A percentile compares a stretch with the other conserved stretches of the same genome.
These are phyloP conservation scores for Tupaia tana DNA, from an alignment of 2,113 vertebrate species.

Conservation along the genomic window DNA sequence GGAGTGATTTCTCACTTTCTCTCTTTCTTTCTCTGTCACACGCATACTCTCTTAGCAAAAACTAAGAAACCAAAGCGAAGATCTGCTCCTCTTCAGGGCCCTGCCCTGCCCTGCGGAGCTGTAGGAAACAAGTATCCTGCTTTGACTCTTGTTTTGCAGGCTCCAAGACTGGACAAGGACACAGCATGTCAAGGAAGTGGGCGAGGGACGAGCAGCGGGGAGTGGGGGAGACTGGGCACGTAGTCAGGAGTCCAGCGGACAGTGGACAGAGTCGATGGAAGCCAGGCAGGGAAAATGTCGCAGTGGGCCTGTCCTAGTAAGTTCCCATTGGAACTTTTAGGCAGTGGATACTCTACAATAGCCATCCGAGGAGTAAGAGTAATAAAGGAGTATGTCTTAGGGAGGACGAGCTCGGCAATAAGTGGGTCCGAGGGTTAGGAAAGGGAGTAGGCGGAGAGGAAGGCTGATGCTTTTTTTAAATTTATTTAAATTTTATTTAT, in stretches of 20 bases:
- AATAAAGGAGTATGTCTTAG: not conserved
- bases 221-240: not conserved
- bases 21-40: too few species aligned
- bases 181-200: not conserved
- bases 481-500: too few species aligned
- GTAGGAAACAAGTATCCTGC: slow-evolving; percentile 17
- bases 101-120: slow-evolving; percentile 27
- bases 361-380: not conserved
- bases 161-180: not conserved
- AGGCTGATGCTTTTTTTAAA: not conserved
- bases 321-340: slow-evolving; percentile 20
- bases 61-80: too few species aligned
- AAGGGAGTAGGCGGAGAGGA: not conserved
- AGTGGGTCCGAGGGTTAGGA: not conserved
- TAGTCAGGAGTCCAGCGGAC: not conserved
- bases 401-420: slow-evolving; percentile 19
- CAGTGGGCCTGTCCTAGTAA: not conserved
- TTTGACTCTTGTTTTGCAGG: not conserved
- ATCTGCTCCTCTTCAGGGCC: not conserved
- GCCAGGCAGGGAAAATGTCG: not conserved
- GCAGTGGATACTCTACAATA: not conserved
- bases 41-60: too few species aligned
- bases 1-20: too few species aligned
- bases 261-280: not conserved
- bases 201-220: not conserved